These are phyloP conservation scores for Helostoma temminkii DNA, from an alignment of 2,797 vertebrate species.

Conservation along the genomic window DNA sequence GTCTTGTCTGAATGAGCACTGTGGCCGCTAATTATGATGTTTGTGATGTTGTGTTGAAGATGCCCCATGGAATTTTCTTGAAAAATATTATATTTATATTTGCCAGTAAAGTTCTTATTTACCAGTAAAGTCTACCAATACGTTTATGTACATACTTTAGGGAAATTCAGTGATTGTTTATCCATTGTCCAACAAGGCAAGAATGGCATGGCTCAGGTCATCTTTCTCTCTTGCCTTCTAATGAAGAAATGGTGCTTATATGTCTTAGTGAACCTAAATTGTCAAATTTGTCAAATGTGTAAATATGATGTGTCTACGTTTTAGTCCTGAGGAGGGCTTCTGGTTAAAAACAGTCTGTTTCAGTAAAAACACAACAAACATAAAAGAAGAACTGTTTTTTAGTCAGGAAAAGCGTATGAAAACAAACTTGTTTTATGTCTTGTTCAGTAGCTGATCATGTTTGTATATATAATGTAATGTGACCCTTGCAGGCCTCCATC, in stretches of 20 bases:
- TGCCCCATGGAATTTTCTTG: too few species aligned
- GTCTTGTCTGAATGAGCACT: background rate
- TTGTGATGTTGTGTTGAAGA: too few species aligned
- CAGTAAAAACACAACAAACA: background rate
- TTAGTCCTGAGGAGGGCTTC: background rate
- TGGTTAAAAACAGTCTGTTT: background rate
- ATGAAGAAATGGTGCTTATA: background rate
- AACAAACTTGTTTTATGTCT: too few species aligned
- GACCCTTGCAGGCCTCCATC: conserved; percentile 89
- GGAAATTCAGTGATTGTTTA: conserved; percentile 7
- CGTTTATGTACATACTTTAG: background rate
- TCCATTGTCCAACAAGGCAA: background rate
- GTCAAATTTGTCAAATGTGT: background rate
- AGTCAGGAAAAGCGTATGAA: too few species aligned
- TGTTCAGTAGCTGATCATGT: conserved; percentile 17
- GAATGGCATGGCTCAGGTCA: background rate
- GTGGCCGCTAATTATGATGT: conserved; percentile 1
- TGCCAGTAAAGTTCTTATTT: too few species aligned
- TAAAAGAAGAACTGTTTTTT: too few species aligned
- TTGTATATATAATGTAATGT: conserved; percentile 24
- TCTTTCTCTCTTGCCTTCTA: background rate
- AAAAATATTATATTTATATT: too few species aligned
- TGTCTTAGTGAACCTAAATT: background rate
- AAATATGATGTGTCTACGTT: background rate
- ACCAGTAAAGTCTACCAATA: background rate